Evolutionary conservation across 2,888 invertebrate species (phyloP), one percentile per base, ranked within the genome.

Genomic region (Athripsodes cinereus): DNA sequence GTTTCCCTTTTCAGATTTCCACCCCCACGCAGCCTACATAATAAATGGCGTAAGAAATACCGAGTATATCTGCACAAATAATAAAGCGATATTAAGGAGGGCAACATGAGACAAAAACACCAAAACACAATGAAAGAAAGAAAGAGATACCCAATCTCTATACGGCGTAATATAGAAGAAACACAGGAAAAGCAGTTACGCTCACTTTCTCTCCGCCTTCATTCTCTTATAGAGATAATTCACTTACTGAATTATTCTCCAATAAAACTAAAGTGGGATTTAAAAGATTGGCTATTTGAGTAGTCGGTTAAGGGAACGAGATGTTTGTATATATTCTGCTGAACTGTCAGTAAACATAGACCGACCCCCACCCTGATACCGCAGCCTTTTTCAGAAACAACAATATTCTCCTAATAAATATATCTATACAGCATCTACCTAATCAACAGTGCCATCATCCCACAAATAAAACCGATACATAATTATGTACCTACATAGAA

Each of bases 171-270:
- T 26, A 26, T 26, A 26, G 26, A 26, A 26, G 26, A 26, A 75
- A 76, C 75, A 77, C 78, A 78, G 76, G 77, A 72, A 50, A 48
- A 76, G 73, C 76, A 76, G 77, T 76, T 75, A 78, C 76, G 74
- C 75, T 74, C 75, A 74, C 74, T 74, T 74, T 74, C 75, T 75
- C 55, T 53, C 57, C 57, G 62, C 51, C 53, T 53, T 52, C 52
- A 56, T 54, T 51, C 48, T 49, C 52, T 50, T 34, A 69, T 70
- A 72, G 73, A 72, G 73, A 74, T 75, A 74, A 76, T 75, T 75
- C 74, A 74, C 73, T 73, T 70, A 70, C 71, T 74, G 74, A 75
- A 75, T 76, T 78, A 76, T 74, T 74, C 74, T 73, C 74, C 74
- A 74, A 74, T 74, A 70, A 75, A 76, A 76, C 75, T 75, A 75